A percentile compares a stretch with the other conserved stretches of the same genome.
Evolutionary conservation across 2,888 invertebrate species (phyloP).

Genomic region (Alloplasta piceator): DNA sequence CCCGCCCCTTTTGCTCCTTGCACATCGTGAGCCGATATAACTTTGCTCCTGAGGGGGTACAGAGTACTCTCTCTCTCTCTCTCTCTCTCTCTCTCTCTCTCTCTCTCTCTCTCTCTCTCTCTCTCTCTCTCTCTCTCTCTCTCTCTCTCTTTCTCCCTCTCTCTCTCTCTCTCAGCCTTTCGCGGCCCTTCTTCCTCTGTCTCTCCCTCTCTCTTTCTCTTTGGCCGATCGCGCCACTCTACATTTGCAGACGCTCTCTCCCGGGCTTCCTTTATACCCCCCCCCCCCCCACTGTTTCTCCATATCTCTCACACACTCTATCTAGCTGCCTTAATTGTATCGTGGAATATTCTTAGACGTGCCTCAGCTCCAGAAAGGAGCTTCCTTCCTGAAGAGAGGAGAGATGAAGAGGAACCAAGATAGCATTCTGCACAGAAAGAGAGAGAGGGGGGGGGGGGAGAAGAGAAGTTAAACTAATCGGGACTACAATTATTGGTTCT

Average conservation of each 20-base stretch:
- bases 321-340: constrained; percentile 51
- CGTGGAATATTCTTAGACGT: constrained; percentile 58
- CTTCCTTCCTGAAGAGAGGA: constrained; percentile 23
- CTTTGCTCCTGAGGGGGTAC: constrained; percentile 81
- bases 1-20: constrained; percentile 47
- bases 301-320: constrained; percentile 21
- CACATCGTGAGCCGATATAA: constrained; percentile 80
- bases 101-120: constrained; percentile 36
- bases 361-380: constrained; percentile 5
- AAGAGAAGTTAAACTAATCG: constrained; percentile 19
- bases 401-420: constrained; percentile 27
- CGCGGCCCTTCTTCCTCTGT: background rate
- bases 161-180: constrained; percentile 32
- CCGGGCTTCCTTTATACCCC: constrained; percentile 20
- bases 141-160: constrained; percentile 59
- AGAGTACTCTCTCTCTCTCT: constrained; percentile 72
- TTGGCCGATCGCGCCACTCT: constrained; percentile 42
- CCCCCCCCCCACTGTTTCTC: constrained; percentile 5
- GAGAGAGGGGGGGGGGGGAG: no score
- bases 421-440: background rate
- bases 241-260: constrained; percentile 40
- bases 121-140: constrained; percentile 46
- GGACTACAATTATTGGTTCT: constrained; percentile 5
- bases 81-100: constrained; percentile 36
- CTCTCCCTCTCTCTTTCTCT: constrained; percentile 25